Evolutionary conservation across 2,113 vertebrate genomes (phyloP).

Genomic region (Rhinolophus ferrumequinum): DNA sequence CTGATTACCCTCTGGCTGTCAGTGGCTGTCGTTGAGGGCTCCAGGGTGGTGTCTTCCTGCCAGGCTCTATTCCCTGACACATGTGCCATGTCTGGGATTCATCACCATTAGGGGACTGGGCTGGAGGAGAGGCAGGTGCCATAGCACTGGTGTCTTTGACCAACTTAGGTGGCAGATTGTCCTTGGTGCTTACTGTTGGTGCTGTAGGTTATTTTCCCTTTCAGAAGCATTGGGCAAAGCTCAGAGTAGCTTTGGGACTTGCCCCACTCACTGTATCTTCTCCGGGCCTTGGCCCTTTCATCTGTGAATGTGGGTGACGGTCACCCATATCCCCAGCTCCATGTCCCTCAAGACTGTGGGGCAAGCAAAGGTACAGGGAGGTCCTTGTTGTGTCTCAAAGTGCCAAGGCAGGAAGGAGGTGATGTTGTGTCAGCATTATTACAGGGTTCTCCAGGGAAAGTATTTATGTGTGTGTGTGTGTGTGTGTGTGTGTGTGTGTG

Average conservation of each 20-base stretch:
- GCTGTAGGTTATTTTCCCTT: not conserved
- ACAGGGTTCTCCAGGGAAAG: not conserved
- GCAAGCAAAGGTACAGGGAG: too few species aligned
- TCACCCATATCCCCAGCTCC: not conserved
- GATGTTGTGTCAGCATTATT: not conserved
- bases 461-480: not conserved
- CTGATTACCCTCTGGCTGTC: not conserved
- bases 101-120: not conserved
- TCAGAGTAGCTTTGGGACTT: not conserved
- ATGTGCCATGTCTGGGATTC: not conserved
- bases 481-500: not conserved
- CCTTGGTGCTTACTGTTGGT: not conserved
- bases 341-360: not conserved
- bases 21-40: not conserved
- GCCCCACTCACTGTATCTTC: not conserved
- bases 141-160: not conserved
- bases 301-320: not conserved
- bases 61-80: not conserved
- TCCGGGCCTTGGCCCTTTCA: fast-evolving
- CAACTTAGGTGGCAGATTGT: not conserved
- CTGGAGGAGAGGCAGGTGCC: not conserved
- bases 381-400: not conserved
- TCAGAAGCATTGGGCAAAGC: not conserved
- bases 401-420: not conserved
- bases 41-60: not conserved